Base-by-base conservation (phyloP, 1,140 invertebrate species). In the Zaprionus vittiger region DNA sequence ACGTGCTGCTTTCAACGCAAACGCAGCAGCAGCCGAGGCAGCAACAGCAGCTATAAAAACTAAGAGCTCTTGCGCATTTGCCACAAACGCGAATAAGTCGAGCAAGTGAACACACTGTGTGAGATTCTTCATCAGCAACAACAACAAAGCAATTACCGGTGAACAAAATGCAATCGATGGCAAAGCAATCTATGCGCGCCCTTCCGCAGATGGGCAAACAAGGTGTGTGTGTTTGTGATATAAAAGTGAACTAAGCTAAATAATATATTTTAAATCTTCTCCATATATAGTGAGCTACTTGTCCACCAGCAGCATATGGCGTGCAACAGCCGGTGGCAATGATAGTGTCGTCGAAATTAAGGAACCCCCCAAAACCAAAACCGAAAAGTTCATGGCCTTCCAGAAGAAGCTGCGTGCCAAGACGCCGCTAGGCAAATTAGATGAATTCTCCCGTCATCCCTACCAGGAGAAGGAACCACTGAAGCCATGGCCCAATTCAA, bases 391-490 rank as follows among this genome's bases (percentile, higher is more conserved):
- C 11, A 65, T 93, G 79, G 95, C 95, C 86, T 95, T 95, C 81
- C 93, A 94, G 76, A 95, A 95, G 85, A 95, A 95, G 86, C 89
- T 95, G 44, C 93, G 94, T 63, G 94, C 95, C 82, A 95, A 94
- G 66, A 94, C 95, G 61, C 94, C 95, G 17, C 93, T 95, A 73
- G 93, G 93, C 56, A 94, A 95, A 84, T 91, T 95, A 70, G 96
- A 97, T 85, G 96, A 96, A 81, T 93, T 95, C 67, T 94, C 94
- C 2, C 93, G 95, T 71, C 96, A 97, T 93, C 96, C 97, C 20
- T 95, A 95, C 92, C 95, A 96, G 91, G 97, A 98, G 93, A 96
- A 97, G 89, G 97, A 99, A 91, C 96, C 97, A 5, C 93, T 98
- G 20, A 95, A 96, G 91, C 94, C 97, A 9, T 99, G 96, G 94